Evolutionary conservation across 2,888 invertebrate genomes (phyloP), one percentile per base, ranked within the genome.

Genomic region (Tridacna crocea): DNA sequence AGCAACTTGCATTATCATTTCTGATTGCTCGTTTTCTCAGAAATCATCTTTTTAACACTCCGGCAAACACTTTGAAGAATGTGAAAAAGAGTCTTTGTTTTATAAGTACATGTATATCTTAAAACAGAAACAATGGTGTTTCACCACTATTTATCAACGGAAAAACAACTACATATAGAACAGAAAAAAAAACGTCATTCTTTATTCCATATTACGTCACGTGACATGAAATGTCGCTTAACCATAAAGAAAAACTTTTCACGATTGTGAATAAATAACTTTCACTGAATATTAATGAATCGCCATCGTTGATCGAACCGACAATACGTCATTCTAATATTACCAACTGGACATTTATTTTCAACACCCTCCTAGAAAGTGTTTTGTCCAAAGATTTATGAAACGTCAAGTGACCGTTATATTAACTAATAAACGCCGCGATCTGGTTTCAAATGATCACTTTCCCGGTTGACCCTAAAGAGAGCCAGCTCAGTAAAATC

Each of bases 401-500:
- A 24, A n/a, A n/a, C 70, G 48, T 51, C 70, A 61, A 76, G 60
- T 75, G 84, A 79, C 80, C 80, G 82, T 80, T 79, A 80, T 72
- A 82, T 78, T 82, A 55, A 68, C 60, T 73, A 79, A 83, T 80
- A 83, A 78, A 75, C 75, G 51, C 24, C 66, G 77, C n/a, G 58
- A 72, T 83, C 86, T 63, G 72, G 48, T 84, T 82, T 79, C 82
- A 75, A 84, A 84, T 81, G 73, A 84, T 65, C 70, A 72, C 75
- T 79, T 79, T 81, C 76, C 12, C 51, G 27, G 51, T 26, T 51
- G 15, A 27, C 46, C 47, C 15, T 47, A 60, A 73, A 60, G 47
- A 73, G 60, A 17, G 36, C 60, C 73, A 15, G 70, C 10, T n/a
- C 70, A 17, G 70, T 48, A 70, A 74, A 60, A 79, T 74, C 51